Percentiles rank a stretch among this genome's conserved stretches.
phyloP scores from a whole-genome alignment of 1,140 invertebrate species.

The Eciton burchellii region DNA sequence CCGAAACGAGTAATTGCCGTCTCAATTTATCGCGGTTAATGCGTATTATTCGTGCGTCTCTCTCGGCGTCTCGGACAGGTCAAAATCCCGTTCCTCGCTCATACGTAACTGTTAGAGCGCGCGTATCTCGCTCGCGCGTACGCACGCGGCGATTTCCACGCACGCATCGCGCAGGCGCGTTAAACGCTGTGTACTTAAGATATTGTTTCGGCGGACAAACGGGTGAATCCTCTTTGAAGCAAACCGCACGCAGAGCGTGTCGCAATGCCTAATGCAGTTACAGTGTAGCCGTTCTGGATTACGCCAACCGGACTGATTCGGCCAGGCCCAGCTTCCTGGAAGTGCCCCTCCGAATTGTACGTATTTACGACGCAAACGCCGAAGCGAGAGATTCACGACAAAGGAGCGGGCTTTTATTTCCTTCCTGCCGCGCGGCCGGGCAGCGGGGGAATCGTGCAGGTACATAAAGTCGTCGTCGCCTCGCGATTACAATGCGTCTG shows the following conservation, averaged over 20 bases:
- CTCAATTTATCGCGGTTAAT: conserved; percentile 67
- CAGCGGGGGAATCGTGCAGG: not conserved
- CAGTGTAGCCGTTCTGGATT: conserved; percentile 5
- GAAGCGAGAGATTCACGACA: not conserved
- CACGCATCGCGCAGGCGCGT: too few species aligned
- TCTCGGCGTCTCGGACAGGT: conserved; percentile 13
- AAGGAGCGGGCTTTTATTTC: not conserved
- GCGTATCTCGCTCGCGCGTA: conserved; percentile 1
- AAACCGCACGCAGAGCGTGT: conserved; percentile 15
- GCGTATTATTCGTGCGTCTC: conserved; percentile 47
- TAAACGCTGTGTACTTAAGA: conserved; percentile 40
- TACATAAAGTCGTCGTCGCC: conserved; percentile 17
- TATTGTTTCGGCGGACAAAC: conserved; percentile 15
- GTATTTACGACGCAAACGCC: not conserved
- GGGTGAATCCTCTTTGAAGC: conserved; percentile 20
- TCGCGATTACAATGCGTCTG: conserved; percentile 24
- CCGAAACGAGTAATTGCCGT: conserved; percentile 62
- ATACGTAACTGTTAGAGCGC: not conserved
- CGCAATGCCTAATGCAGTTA: conserved; percentile 16
- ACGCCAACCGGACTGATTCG: not conserved
- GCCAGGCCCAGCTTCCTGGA: not conserved
- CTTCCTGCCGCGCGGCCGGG: not conserved
- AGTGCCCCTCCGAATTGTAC: not conserved
- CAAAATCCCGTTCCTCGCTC: not conserved
- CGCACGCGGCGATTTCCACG: not conserved